phyloP scores from a whole-genome alignment of 2,888 invertebrate species.

The Acanthosepion lycidas region DNA sequence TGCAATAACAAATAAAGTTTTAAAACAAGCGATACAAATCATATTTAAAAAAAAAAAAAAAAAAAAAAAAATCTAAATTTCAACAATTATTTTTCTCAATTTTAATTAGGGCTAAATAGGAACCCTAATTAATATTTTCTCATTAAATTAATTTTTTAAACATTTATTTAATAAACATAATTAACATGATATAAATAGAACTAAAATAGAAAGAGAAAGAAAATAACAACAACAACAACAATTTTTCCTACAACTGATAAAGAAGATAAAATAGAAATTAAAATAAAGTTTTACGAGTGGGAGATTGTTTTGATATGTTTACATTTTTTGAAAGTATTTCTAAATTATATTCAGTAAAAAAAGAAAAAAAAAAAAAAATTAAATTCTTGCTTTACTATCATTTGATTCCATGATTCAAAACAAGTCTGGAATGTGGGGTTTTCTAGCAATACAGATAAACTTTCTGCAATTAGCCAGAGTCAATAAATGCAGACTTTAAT shows the following conservation, averaged over 20 bases:
- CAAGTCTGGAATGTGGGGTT: not conserved
- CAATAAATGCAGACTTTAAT: not conserved
- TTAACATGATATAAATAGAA: not conserved
- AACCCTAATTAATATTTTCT: not conserved
- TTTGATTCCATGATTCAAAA: not conserved
- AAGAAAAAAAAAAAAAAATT: not conserved
- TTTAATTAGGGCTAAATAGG: not conserved
- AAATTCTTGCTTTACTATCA: not conserved
- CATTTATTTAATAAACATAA: not conserved
- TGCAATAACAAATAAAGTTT: not conserved
- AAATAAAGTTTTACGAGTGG: not conserved
- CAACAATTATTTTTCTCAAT: not conserved
- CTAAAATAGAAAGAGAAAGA: not conserved
- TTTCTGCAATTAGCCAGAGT: not conserved
- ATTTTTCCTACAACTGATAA: not conserved
- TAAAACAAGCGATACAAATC: not conserved
- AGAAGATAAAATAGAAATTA: not conserved
- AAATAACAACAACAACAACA: not conserved
- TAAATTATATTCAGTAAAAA: constrained; percentile 3
- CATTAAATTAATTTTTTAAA: not conserved
- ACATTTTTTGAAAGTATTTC: not conserved
- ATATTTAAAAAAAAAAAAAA: not conserved
- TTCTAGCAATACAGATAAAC: not conserved
- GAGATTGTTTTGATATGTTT: not conserved
- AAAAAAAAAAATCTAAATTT: not conserved